Evolutionary conservation across 2,113 vertebrate genomes (phyloP).

Genomic region (Gnathonemus longibarbis): DNA sequence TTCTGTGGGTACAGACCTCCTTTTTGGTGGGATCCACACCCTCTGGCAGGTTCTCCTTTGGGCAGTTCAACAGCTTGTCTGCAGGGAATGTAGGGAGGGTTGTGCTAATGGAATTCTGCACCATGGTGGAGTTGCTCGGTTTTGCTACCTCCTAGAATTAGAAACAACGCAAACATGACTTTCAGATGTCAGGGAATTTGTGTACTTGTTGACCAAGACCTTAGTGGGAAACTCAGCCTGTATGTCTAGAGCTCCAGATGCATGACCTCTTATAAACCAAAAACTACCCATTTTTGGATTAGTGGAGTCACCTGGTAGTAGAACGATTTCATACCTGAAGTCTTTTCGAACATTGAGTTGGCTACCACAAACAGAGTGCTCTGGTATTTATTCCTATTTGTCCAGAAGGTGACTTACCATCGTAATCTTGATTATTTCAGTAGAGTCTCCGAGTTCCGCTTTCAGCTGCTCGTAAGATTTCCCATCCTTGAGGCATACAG

Average conservation of each 20-base stretch:
- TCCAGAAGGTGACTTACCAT: conserved; percentile 46
- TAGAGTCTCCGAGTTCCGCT: conserved; percentile 55
- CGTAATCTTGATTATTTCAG: conserved; percentile 48
- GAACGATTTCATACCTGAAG: neutral
- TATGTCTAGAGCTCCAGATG: neutral
- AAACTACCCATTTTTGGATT: neutral
- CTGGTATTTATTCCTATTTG: neutral
- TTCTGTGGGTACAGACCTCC: conserved; percentile 54
- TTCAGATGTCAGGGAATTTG: neutral
- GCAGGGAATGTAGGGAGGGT: conserved; percentile 54
- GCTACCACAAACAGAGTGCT: neutral
- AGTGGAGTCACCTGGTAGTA: neutral
- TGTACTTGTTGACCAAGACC: neutral
- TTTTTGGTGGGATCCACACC: conserved; percentile 68
- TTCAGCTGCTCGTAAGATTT: conserved; percentile 68
- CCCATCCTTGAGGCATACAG: conserved; percentile 46
- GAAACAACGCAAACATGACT: neutral
- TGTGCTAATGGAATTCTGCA: neutral
- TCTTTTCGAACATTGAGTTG: neutral
- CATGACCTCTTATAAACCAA: neutral
- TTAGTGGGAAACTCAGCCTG: neutral
- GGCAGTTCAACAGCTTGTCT: conserved; percentile 58
- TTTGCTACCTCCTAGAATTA: conserved; percentile 49
- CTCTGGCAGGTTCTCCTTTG: conserved; percentile 53
- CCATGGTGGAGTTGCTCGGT: neutral